These are phyloP conservation scores for Zhengitettix transpicula DNA, from an alignment of 2,888 invertebrate genomes.

Conservation along the genomic window DNA sequence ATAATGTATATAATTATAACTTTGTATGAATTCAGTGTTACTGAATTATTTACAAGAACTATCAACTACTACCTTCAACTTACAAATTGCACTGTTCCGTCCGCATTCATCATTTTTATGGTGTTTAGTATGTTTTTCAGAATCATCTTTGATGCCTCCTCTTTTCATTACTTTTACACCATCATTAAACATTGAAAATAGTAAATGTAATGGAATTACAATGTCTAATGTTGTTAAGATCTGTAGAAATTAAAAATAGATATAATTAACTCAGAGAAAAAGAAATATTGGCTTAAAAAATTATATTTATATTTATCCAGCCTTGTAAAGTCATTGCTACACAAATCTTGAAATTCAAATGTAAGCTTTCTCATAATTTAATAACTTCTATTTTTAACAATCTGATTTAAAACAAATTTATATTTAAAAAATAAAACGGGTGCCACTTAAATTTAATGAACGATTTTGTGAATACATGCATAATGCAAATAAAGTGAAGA, in stretches of 20 bases:
- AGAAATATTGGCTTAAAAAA: too few relatives aligned
- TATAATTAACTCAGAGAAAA: too few relatives aligned
- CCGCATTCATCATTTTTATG: slow-evolving; percentile 21
- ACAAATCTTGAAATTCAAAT: not conserved
- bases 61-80: slow-evolving; percentile 16
- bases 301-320: not conserved
- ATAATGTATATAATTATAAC: too few relatives aligned
- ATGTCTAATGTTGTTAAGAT: slow-evolving; percentile 79
- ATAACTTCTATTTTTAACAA: too few relatives aligned
- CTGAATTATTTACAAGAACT: not conserved
- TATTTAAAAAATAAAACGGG: too few relatives aligned
- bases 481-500: too few relatives aligned
- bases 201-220: slow-evolving; percentile 67
- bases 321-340: not conserved
- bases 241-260: slow-evolving; percentile 25
- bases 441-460: too few relatives aligned
- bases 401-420: too few relatives aligned
- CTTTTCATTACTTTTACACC: slow-evolving; percentile 59
- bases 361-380: not conserved
- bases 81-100: slow-evolving; percentile 38
- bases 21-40: not conserved
- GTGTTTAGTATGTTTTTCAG: slow-evolving; percentile 16
- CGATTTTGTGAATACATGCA: too few relatives aligned
- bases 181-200: slow-evolving; percentile 80
- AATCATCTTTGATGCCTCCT: slow-evolving; percentile 16